phyloP scores from a whole-genome alignment of 2,113 vertebrate species.

The Semnopithecus entellus region DNA sequence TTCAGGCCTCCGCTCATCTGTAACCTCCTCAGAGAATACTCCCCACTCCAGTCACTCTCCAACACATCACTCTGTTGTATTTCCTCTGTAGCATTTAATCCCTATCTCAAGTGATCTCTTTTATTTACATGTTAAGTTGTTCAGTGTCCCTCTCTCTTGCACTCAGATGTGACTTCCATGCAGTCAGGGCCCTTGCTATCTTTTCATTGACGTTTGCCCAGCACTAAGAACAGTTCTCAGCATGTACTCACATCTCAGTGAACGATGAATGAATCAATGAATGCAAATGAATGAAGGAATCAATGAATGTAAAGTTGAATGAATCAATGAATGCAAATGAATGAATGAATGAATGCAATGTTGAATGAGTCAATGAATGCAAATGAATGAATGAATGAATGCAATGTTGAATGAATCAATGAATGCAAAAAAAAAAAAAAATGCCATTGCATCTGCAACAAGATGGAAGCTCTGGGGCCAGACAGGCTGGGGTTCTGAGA shows the following conservation, averaged over 20 bases:
- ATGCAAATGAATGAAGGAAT: background rate
- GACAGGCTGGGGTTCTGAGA: background rate
- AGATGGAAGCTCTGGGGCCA: background rate
- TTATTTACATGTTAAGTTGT: background rate
- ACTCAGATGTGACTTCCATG: background rate
- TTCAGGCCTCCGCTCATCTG: background rate
- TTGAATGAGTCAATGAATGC: background rate
- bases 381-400: background rate
- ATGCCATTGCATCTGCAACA: background rate
- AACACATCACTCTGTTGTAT: background rate
- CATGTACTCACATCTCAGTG: background rate
- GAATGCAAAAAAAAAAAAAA: background rate
- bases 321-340: background rate
- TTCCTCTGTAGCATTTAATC: background rate
- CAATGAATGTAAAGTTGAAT: background rate
- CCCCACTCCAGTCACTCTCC: background rate
- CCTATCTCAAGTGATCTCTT: background rate
- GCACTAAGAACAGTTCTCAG: background rate
- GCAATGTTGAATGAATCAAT: background rate
- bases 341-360: background rate
- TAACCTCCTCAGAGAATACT: background rate
- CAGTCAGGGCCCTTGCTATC: background rate
- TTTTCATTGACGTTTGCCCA: background rate
- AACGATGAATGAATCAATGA: background rate
- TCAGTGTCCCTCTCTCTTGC: background rate